Conservation (phyloP, 2,888 invertebrate genomes). For the Scelioninae gen. 2 region DNA sequence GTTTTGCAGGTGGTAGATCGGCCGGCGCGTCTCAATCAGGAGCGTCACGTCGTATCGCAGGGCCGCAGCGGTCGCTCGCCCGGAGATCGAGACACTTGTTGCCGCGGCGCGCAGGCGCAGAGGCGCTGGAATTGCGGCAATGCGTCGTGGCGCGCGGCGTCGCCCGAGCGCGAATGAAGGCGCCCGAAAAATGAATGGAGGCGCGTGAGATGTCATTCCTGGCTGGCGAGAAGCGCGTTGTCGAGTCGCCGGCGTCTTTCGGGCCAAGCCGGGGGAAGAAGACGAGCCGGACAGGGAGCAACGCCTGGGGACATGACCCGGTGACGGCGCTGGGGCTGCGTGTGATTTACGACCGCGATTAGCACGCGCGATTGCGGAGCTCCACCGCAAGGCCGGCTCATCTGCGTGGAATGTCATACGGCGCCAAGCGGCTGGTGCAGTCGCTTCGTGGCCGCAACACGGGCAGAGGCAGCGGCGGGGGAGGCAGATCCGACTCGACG, state of each 20-base stretch:
- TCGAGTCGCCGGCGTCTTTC: slow-evolving; percentile 40
- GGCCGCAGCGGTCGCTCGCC: slow-evolving; percentile 4
- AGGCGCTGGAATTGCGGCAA: slow-evolving; percentile 14
- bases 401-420: slow-evolving; percentile 75
- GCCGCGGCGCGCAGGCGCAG: slow-evolving; percentile 49
- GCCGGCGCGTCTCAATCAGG: not conserved
- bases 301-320: slow-evolving; percentile 30
- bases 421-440: slow-evolving; percentile 75
- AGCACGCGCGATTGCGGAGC: slow-evolving; percentile 58
- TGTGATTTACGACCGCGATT: slow-evolving; percentile 36
- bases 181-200: slow-evolving; percentile 34
- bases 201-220: slow-evolving; percentile 44
- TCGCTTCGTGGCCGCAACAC: slow-evolving; percentile 74
- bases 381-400: slow-evolving; percentile 74
- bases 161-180: slow-evolving; percentile 24
- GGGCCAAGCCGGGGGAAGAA: slow-evolving; percentile 62
- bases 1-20: too few species aligned
- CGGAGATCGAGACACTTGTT: slow-evolving; percentile 49
- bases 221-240: slow-evolving; percentile 22
- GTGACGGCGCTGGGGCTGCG: slow-evolving; percentile 55
- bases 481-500: slow-evolving; percentile 62
- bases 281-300: slow-evolving; percentile 6
- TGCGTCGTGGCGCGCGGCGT: slow-evolving; percentile 18
- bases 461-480: slow-evolving; percentile 63
- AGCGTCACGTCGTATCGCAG: slow-evolving; percentile 15